A percentile compares a stretch with the other conserved stretches of the same genome.
Conservation (phyloP, 1,140 invertebrate genomes). For the Ooceraea biroi region DNA sequence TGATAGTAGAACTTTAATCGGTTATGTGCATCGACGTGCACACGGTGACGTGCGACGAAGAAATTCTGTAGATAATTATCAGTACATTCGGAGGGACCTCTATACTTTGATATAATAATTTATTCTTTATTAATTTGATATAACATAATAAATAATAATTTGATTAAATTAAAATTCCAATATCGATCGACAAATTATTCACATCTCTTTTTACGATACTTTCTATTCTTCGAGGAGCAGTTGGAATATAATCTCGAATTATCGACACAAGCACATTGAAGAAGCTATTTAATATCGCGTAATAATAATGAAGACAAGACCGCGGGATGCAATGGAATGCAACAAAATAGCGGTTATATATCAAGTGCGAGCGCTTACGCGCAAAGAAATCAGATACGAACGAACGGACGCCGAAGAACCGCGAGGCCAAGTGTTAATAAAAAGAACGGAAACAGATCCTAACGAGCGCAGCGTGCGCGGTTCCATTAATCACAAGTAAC, state of each 20-base stretch:
- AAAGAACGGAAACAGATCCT: conserved; percentile 55
- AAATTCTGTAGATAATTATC: background rate
- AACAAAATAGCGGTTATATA: conserved; percentile 51
- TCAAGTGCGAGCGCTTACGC: conserved; percentile 53
- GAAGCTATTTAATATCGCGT: conserved; percentile 46
- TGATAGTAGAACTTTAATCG: background rate
- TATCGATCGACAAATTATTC: background rate
- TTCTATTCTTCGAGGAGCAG: too few species aligned
- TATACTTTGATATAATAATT: background rate
- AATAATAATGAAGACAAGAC: conserved; percentile 52
- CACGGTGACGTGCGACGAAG: background rate
- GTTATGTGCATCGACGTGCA: too few species aligned
- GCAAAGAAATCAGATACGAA: conserved; percentile 60
- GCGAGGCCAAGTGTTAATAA: conserved; percentile 40
- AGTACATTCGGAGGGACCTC: background rate
- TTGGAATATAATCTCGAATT: too few species aligned
- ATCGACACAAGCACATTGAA: too few species aligned
- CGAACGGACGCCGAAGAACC: conserved; percentile 28
- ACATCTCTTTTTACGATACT: background rate
- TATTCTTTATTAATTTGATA: background rate
- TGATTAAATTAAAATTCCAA: background rate
- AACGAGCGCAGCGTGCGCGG: conserved; percentile 60
- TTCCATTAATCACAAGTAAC: conserved; percentile 69
- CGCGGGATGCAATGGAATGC: conserved; percentile 19
- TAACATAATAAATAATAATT: background rate